Evolutionary conservation across 2,888 invertebrate genomes (phyloP).

Genomic region (Charanyca ferruginea): DNA sequence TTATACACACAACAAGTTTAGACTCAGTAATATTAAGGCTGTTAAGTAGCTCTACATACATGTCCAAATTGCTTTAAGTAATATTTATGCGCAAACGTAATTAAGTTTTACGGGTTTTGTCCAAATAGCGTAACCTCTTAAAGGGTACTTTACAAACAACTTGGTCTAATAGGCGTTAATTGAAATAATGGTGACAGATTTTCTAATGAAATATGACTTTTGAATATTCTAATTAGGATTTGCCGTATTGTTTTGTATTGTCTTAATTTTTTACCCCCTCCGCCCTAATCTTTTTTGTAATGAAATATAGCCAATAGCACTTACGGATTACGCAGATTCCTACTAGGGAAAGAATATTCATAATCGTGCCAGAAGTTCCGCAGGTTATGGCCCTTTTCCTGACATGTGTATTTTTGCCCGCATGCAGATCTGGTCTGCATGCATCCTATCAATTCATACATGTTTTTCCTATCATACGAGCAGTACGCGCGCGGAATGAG

Average conservation of each 20-base stretch:
- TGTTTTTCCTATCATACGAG: no score
- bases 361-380: no score
- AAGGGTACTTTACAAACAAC: conserved; percentile 59
- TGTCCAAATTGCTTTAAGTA: conserved; percentile 66
- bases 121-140: conserved; percentile 63
- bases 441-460: no score
- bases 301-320: no score
- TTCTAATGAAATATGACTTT: conserved; percentile 44
- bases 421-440: no score
- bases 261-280: no score
- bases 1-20: conserved; percentile 70
- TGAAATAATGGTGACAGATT: conserved; percentile 53
- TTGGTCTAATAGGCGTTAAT: conserved; percentile 43
- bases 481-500: no score
- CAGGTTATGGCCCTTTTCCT: no score
- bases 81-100: conserved; percentile 67
- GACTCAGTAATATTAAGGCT: conserved; percentile 51
- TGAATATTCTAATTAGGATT: conserved; percentile 14
- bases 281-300: no score
- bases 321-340: no score
- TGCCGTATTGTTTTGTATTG: conserved; percentile 4
- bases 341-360: no score
- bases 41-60: conserved; percentile 62
- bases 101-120: conserved; percentile 65
- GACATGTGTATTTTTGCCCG: no score